Evolutionary conservation across 1,140 invertebrate species (phyloP), one percentile per base, ranked within the genome.

Genomic region (Zeugodacus cucurbitae): DNA sequence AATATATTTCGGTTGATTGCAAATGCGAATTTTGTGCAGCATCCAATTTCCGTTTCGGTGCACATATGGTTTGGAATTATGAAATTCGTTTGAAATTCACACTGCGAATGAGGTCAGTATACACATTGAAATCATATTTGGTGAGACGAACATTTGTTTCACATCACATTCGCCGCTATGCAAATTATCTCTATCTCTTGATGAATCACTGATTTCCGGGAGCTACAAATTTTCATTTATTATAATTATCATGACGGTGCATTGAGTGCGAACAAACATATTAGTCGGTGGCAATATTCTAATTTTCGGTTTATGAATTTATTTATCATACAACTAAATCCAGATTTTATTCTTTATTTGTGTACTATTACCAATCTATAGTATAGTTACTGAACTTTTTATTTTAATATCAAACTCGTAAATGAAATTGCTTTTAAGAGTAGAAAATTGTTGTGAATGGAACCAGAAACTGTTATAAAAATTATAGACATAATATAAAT

Each of bases 11-110:
- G 8, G 64, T 41, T 74, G 64, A 67, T 67, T 67, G 14, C 29
- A 74, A 74, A 74, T 74, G 20, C 32, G 67, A 74, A 74, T 41
- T 41, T 74, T 41, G 67, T 22, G 17, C 22, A 74, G 34, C 34
- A 74, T 74, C 67, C 67, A 74, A 74, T 74, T 74, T 74, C 67
- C 67, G 67, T 74, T 74, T 74, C 67, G 67, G 34, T 74, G 67
- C 41, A 74, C 67, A 37, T 37, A 74, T 74, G 32, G 34, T 74
- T 32, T 14, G 34, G 22, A 41, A 74, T 74, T 74, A 74, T 74
- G 67, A 74, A 74, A 37, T 74, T 41, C 34, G 67, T 41, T 41
- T n/a, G 34, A 41, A 74, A 74, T 74, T 41, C n/a, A 74, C 67
- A 74, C 67, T 37, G 34, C 22, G 37, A 41, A 37, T 41, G 67